Evolutionary conservation across 2,797 vertebrate species (phyloP), one percentile per base, ranked within the genome.

Genomic region (Bradypodion pumilum): DNA sequence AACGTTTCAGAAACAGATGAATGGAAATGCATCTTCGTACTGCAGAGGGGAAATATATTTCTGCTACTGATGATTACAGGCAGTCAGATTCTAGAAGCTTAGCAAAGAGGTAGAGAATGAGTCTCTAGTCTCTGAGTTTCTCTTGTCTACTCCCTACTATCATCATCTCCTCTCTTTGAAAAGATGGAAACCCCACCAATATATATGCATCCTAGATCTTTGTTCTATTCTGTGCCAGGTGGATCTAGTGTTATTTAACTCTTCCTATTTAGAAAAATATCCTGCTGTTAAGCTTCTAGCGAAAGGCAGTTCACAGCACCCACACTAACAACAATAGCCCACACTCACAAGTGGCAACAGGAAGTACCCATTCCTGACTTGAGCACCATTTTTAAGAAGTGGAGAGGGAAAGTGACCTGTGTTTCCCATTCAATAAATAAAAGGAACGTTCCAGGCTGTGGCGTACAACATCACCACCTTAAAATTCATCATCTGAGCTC

Each of bases 401-500:
- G 29, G 27, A 32, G 49, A 21, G 49, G 92, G 19, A 85, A 94
- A 90, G 91, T 85, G 92, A 93, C 83, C 89, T 82, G 81, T 79
- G 87, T 91, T 94, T 94, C 92, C 92, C 92, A 91, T 94, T 94
- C 88, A 95, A 95, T 95, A 96, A 95, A 94, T 94, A 91, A 85
- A 89, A 87, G 78, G 85, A 80, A 52, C 12, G 60, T 5, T 2
- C 78, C 81, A 49, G 65, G 49, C 86, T 29, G 44, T 49, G 60
- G n/a, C 56, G 72, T 73, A 56, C 52, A 62, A n/a, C 70, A 74
- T 10, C 62, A 74, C 62, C 5, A 7, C 7, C 68, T 93, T 95
- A 99, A 94, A 99, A 99, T 86, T 99, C 98, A 1, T 99, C 98
- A 0, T 99, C 98, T 0, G 98, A 99, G 95, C 98, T 99, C 83